phyloP scores from a whole-genome alignment of 2,888 invertebrate species.

The Spialia ferax region DNA sequence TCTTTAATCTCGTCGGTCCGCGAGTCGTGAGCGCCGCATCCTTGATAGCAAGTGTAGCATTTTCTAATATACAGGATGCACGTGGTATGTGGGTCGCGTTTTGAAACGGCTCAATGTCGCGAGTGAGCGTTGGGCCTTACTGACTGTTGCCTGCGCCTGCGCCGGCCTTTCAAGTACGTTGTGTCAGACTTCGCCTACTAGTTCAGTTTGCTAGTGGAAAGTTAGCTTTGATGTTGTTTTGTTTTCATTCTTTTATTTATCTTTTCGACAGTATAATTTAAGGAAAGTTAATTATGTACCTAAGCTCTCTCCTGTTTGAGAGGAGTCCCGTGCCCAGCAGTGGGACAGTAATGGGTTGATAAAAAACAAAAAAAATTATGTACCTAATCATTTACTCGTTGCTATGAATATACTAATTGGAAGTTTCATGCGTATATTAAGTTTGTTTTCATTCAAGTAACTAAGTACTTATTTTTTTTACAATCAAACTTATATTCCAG shows the following conservation, averaged over 20 bases:
- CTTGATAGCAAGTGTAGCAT: slow-evolving; percentile 64
- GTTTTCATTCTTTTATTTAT: not conserved
- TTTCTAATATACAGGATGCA: slow-evolving; percentile 62
- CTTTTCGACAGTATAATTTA: not conserved
- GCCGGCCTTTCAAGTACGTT: slow-evolving; percentile 34
- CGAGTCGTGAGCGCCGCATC: slow-evolving; percentile 57
- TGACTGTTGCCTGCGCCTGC: slow-evolving; percentile 1
- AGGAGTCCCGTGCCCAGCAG: no score
- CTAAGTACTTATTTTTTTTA: no score
- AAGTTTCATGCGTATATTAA: no score
- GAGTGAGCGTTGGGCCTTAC: slow-evolving; percentile 41
- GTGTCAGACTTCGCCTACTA: not conserved
- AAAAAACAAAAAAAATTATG: no score
- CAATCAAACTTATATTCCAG: no score
- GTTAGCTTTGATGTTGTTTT: slow-evolving; percentile 16
- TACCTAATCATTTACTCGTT: no score
- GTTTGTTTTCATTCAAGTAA: no score
- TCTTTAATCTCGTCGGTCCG: slow-evolving; percentile 38
- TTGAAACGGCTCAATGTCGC: slow-evolving; percentile 70
- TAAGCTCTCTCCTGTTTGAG: no score
- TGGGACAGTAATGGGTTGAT: no score
- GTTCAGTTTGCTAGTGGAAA: slow-evolving; percentile 17
- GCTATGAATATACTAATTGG: no score
- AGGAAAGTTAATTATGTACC: no score
- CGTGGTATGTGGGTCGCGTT: slow-evolving; percentile 66